A percentile compares a stretch with the other conserved stretches of the same genome.
phyloP scores from a whole-genome alignment of 2,113 vertebrate genomes.

The Chloebia gouldiae region DNA sequence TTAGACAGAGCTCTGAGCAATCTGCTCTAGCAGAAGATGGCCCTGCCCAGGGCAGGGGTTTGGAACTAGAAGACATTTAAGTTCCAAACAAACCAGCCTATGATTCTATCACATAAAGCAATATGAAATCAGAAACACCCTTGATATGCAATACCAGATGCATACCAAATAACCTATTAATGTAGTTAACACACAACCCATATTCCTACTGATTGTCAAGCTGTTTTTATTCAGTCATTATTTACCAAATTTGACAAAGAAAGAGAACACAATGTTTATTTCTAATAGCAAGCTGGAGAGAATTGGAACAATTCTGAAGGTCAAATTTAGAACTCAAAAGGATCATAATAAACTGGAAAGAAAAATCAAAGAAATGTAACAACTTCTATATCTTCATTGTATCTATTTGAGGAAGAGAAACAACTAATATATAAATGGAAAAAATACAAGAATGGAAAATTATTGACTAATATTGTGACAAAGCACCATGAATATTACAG shows the following conservation, averaged over 20 bases:
- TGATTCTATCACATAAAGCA: background rate
- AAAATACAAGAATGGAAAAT: background rate
- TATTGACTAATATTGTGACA: background rate
- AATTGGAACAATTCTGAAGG: background rate
- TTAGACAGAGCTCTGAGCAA: background rate
- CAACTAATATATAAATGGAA: background rate
- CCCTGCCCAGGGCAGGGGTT: background rate
- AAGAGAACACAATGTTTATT: background rate
- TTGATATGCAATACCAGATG: background rate
- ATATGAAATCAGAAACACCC: background rate
- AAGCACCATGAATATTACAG: background rate
- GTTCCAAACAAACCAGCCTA: background rate
- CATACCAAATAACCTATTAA: background rate
- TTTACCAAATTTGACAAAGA: background rate
- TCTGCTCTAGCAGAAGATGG: background rate
- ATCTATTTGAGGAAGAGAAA: background rate
- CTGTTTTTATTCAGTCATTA: background rate
- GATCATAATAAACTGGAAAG: background rate
- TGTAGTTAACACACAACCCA: background rate
- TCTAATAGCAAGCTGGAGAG: background rate
- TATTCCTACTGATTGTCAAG: background rate
- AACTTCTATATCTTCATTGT: background rate
- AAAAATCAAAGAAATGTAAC: background rate
- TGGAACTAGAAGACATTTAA: background rate
- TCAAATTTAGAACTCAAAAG: background rate